phyloP scores from a whole-genome alignment of 2,888 invertebrate genomes.

The Apodemia mormo region DNA sequence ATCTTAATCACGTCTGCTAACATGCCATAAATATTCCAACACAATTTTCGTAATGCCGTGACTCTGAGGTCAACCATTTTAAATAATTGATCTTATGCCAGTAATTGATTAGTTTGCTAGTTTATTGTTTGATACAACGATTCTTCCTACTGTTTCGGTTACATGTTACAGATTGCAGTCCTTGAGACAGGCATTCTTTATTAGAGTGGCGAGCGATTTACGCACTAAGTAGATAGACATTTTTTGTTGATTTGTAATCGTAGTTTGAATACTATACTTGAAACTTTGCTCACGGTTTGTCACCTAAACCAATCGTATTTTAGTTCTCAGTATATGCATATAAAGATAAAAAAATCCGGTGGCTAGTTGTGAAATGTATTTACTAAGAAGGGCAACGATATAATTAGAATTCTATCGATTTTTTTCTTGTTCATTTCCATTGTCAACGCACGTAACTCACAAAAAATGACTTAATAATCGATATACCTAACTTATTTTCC shows the following conservation, averaged over 20 bases:
- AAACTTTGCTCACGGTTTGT: not conserved
- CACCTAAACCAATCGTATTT: not conserved
- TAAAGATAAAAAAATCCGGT: too few species aligned
- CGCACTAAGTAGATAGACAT: not conserved
- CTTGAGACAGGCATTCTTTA: constrained; percentile 42
- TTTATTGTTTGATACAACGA: constrained; percentile 58
- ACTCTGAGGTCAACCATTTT: constrained; percentile 62
- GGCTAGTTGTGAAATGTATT: too few species aligned
- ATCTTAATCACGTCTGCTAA: constrained; percentile 47
- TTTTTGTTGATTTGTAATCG: not conserved
- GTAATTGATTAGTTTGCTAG: constrained; percentile 61
- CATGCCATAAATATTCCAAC: constrained; percentile 65
- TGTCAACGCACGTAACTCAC: too few species aligned
- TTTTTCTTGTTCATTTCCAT: too few species aligned
- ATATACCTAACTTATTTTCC: too few species aligned
- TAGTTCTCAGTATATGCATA: not conserved
- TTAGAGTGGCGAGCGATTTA: constrained; percentile 6
- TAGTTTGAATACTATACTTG: not conserved
- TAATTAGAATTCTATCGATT: too few species aligned
- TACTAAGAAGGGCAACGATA: too few species aligned
- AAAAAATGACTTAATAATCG: too few species aligned
- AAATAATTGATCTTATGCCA: constrained; percentile 57
- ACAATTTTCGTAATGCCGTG: constrained; percentile 60
- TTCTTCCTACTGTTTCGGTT: constrained; percentile 45
- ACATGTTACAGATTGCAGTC: constrained; percentile 46